Evolutionary conservation across 2,888 invertebrate species (phyloP).

Genomic region (Temnothorax unifasciatus): DNA sequence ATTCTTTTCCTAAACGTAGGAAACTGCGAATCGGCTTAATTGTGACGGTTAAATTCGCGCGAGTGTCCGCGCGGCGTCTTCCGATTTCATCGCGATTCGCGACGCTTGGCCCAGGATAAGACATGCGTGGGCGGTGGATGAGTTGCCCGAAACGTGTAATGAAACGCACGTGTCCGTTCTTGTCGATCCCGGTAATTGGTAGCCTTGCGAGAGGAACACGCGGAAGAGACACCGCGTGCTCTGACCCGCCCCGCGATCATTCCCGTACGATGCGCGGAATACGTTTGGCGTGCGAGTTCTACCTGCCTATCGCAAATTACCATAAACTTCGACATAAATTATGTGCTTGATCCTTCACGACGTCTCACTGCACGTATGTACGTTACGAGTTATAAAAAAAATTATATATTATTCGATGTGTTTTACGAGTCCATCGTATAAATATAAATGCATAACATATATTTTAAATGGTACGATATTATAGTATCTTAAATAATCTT

Average conservation of each 20-base stretch:
- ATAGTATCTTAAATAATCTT: background rate
- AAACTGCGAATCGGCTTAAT: background rate
- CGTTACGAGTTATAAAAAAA: background rate
- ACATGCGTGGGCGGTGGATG: background rate
- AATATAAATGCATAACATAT: background rate
- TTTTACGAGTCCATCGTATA: background rate
- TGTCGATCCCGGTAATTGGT: constrained; percentile 29
- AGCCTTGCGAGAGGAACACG: constrained; percentile 4
- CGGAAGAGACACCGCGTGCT: background rate
- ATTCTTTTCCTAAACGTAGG: background rate
- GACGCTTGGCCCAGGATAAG: constrained; percentile 11
- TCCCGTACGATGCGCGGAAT: background rate
- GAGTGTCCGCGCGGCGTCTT: background rate
- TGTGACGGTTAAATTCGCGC: constrained; percentile 14
- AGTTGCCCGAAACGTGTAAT: constrained; percentile 18
- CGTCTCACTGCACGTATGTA: background rate
- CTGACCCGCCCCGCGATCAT: background rate
- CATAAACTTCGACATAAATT: background rate
- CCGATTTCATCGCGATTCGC: constrained; percentile 28
- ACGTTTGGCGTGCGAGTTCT: background rate
- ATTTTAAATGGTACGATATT: background rate
- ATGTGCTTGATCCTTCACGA: background rate
- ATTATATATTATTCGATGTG: background rate
- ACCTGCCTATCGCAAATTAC: background rate
- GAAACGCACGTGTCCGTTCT: constrained; percentile 31